Conservation (phyloP, 2,113 vertebrate genomes). For the Electrona antarctica region DNA sequence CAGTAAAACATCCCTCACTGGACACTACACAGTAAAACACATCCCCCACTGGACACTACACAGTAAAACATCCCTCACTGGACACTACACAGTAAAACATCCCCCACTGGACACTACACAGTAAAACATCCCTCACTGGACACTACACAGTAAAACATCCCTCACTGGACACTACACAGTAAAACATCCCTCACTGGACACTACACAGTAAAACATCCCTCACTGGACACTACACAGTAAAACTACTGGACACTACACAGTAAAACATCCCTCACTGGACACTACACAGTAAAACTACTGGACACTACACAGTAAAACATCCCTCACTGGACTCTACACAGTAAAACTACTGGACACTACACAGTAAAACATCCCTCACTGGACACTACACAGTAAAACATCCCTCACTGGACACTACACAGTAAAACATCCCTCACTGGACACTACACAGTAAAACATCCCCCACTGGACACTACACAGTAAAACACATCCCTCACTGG, state of each 20-base stretch:
- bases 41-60: background rate
- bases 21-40: conserved; percentile 7
- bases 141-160: conserved; percentile 5
- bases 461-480: background rate
- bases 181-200: background rate
- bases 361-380: conserved; percentile 11
- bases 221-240: too few relatives aligned
- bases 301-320: conserved; percentile 5
- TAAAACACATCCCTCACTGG: conserved; percentile 9
- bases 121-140: conserved; percentile 1
- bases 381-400: conserved; percentile 7
- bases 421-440: conserved; percentile 4
- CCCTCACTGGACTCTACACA: background rate
- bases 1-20: conserved; percentile 8
- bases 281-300: too few relatives aligned
- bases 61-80: conserved; percentile 8
- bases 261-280: too few relatives aligned
- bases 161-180: conserved; percentile 3
- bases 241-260: background rate
- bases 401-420: background rate
- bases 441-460: conserved; percentile 5
- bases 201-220: conserved; percentile 8
- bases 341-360: background rate
- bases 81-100: conserved; percentile 5
- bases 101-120: background rate